Base-by-base conservation (phyloP, 2,888 invertebrate genomes). In the Eulithis testata region DNA sequence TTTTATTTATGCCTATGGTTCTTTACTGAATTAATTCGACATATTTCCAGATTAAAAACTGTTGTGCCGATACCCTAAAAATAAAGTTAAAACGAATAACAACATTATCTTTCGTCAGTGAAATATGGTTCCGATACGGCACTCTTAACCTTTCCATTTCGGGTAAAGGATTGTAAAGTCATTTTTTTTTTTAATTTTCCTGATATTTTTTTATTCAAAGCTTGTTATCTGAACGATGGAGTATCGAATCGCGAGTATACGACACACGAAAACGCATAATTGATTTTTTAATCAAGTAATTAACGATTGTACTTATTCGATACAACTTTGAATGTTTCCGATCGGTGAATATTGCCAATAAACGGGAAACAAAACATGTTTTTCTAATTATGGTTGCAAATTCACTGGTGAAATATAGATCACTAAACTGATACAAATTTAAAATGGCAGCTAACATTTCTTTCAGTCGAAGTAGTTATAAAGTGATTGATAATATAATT, bases 271-370 rank as follows among this genome's bases (percentile, higher is more conserved):
- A 65, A 62, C 47, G 51, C 58, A 65, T 68, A 70, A 73, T 66
- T 63, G 63, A 68, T 43, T 65, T 58, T 63, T 67, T 69, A 55
- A 64, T 67, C 56, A 66, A 55, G 68, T 78, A 82, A 82, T 84
- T 85, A 84, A 82, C 76, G 79, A 79, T 81, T 86, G 85, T 82
- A 86, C 79, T 82, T 77, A 77, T 80, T 81, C 75, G 80, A 81
- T 73, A 78, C 78, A 79, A 74, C 80, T 40, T 82, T 81, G 73
- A 83, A 84, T 79, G 81, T 87, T 86, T 88, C 87, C 88, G 86
- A 85, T 85, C 73, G 77, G 71, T 70, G 73, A 76, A 79, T 77
- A 78, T 77, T 76, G 77, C 65, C 64, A 72, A 74, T 66, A 73
- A 73, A 69, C 68, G 68, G 76, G 72, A 73, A 73, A 66, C 71